These are phyloP conservation scores for Colinus virginianus DNA, from an alignment of 2,113 vertebrate genomes.

Conservation along the genomic window DNA sequence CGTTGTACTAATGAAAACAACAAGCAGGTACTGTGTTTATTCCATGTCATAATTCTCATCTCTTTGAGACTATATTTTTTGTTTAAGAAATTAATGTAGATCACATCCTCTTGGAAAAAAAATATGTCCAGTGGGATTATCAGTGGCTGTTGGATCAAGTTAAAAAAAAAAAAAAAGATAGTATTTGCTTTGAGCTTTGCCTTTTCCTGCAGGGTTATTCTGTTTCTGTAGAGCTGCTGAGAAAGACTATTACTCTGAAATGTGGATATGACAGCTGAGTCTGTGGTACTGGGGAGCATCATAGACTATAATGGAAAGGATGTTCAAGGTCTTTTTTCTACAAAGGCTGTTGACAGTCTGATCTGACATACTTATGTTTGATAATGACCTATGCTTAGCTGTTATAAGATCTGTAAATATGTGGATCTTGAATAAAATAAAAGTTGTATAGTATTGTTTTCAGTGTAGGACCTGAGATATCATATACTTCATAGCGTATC, in stretches of 20 bases:
- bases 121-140: neutral
- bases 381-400: neutral
- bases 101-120: neutral
- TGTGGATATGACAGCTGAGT: neutral
- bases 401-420: neutral
- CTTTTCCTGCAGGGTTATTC: neutral
- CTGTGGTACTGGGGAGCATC: neutral
- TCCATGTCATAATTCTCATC: neutral
- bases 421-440: neutral
- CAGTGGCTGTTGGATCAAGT: neutral
- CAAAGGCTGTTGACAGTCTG: neutral
- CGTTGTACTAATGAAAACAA: constrained; percentile 86
- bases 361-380: neutral
- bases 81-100: neutral
- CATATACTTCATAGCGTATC: neutral
- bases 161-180: neutral
- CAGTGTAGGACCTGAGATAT: neutral
- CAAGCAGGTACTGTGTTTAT: constrained; percentile 85
- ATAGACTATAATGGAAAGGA: neutral
- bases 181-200: neutral
- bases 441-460: neutral
- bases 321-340: neutral
- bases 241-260: neutral
- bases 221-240: neutral
- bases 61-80: neutral